Conservation (phyloP, 1,140 invertebrate species). For the Bombus vancouverensis region DNA sequence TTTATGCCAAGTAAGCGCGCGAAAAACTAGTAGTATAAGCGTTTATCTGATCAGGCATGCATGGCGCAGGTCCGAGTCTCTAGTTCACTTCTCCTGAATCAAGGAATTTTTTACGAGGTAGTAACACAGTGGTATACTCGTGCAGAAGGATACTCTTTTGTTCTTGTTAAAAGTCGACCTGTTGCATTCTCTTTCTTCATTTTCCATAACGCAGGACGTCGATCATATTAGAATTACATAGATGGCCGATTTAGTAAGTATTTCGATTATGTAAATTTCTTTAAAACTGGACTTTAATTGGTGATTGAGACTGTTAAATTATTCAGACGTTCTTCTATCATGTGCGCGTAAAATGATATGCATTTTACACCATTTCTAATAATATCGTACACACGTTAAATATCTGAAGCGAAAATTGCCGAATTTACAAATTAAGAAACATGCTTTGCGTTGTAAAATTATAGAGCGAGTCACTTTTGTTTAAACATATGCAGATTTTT, state of each 20-base stretch:
- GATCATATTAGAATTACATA: neutral
- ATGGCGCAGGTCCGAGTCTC: constrained; percentile 37
- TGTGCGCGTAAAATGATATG: neutral
- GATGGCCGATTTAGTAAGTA: neutral
- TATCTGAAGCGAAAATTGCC: too few species aligned
- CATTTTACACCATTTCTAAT: neutral
- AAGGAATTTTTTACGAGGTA: constrained; percentile 44
- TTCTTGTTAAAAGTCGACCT: constrained; percentile 10
- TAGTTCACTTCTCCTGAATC: constrained; percentile 42
- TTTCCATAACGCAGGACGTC: neutral
- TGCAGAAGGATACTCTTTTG: constrained; percentile 14
- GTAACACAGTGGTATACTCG: constrained; percentile 21
- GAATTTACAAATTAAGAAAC: too few species aligned
- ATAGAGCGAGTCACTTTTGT: neutral
- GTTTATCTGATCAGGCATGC: constrained; percentile 54
- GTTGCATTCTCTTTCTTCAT: neutral
- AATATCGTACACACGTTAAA: too few species aligned
- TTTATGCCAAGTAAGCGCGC: neutral
- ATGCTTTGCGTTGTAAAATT: neutral
- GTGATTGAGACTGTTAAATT: neutral
- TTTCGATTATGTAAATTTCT: neutral
- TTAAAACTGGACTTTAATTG: neutral
- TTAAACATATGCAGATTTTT: neutral
- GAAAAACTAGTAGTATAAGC: constrained; percentile 47
- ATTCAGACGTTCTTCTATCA: neutral